phyloP scores from a whole-genome alignment of 2,797 vertebrate species.

The Micropoecilia bifurca region DNA sequence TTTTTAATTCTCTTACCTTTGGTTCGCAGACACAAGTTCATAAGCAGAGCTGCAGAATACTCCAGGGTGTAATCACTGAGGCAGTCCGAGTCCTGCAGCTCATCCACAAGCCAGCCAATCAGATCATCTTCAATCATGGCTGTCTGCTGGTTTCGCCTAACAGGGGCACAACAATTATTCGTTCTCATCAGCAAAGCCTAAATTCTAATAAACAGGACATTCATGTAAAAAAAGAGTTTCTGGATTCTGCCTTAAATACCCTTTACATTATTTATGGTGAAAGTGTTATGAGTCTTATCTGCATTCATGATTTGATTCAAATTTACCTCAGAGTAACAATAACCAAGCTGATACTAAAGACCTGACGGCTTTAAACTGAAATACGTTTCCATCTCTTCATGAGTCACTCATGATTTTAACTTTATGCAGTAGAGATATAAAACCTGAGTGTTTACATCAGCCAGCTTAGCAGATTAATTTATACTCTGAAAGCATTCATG shows the following conservation, averaged over 20 bases:
- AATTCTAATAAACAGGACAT: background rate
- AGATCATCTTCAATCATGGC: constrained; percentile 90
- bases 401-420: background rate
- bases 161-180: constrained; percentile 9
- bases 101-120: constrained; percentile 90
- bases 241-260: background rate
- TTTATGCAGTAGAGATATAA: background rate
- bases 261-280: background rate
- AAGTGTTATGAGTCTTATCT: background rate
- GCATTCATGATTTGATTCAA: background rate
- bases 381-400: background rate
- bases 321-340: background rate
- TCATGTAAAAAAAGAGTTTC: background rate
- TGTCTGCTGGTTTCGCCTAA: constrained; percentile 89
- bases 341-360: background rate
- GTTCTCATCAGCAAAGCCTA: background rate
- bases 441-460: background rate
- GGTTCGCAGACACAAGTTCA: constrained; percentile 94
- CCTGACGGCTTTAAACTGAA: background rate
- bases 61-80: constrained; percentile 92
- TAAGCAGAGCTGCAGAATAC: constrained; percentile 90
- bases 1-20: constrained; percentile 79
- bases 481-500: background rate
- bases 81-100: constrained; percentile 89
- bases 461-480: background rate